Evolutionary conservation across 2,888 invertebrate species (phyloP), one percentile per base, ranked within the genome.

Genomic region (Pterobdella sp.): DNA sequence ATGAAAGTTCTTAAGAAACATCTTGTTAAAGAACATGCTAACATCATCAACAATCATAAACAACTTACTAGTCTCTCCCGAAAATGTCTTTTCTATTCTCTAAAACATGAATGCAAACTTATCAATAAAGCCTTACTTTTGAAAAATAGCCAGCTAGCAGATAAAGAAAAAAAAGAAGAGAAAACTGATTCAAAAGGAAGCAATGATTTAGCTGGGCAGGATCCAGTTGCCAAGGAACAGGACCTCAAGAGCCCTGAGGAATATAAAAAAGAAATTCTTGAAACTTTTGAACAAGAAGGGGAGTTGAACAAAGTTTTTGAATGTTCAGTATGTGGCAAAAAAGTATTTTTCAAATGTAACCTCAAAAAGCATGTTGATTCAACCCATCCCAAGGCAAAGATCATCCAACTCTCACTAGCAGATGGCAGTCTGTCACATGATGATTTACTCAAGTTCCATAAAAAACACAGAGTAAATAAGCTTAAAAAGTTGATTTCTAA

Each of bases 331-430:
- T 95, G 95, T 85, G 90, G 91, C 73, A 93, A 94, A 82, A 89
- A 93, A 78, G 94, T 94, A 49, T 95, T 95, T 83, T 95, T 95
- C 94, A 89, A 94, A 78, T 95, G 95, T 94, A 95, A 95, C 85
- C 91, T 95, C 74, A 94, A 93, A 68, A 96, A 95, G 84, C 95
- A 95, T 84, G 94, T 95, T 77, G 75, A 80, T 52, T 77, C 78
- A 22, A 78, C 79, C 65, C 82, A 82, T 76, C 78, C 79, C 26
- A 77, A 34, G 18, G 75, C 75, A 1, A 68, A 29, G n/a, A 26
- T 75, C 3, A 36, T 74, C 32, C 42, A 31, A 2, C n/a, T 75
- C 42, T 52, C n/a, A 32, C 31, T 65, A 31, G 73, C 66, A 26
- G 75, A 75, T 32, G 75, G 74, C 1, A 56, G n/a, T 14, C 60